Base-by-base conservation (phyloP, 2,113 vertebrate species). In the Ia io region DNA sequence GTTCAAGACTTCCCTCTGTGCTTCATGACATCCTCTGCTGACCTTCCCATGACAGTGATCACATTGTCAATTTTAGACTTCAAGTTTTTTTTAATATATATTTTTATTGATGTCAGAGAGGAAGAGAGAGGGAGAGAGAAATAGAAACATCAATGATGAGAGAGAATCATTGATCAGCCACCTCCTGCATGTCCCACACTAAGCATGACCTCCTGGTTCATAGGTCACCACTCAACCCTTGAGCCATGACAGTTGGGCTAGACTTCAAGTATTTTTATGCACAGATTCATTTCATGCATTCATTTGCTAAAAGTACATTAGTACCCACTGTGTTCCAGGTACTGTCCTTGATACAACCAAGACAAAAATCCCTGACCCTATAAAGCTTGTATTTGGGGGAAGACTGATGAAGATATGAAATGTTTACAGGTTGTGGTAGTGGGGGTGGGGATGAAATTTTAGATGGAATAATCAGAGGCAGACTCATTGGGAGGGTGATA, bases 381-480 rank as follows among this genome's bases (percentile, higher is more conserved):
- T 69, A 28, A 94, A 32, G 23, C 13, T 89, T 94, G 42, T 11
- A 42, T 89, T 92, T 67, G 32, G 7, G 32, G 10, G 9, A 84
- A 85, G 20, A 22, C 30, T 44, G 37, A 40, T 25, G 8, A 37
- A 10, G 18, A 17, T 74, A 28, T 30, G 32, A 84, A 74, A 85
- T 56, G 11, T 40, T 53, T 77, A 18, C 42, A 14, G 17, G 22
- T 37, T 53, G 28, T 69, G 25, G 35, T 63, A 11, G 28, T 10
- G 32, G 71, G 71, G 13, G 4, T 30, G 2, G 4, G 28, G 30
- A 11, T 63, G 42, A 6, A 56, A 88, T 71, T 70, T 86, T 32
- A 42, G 17, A 30, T 74, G 30, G 16, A 2, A 73, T 35, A 37
- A 12, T 32, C 9, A 25, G 20, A 22, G 28, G 28, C 42, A 6